Evolutionary conservation across 2,888 invertebrate genomes (phyloP).

Genomic region (Caenorhabditis auriculariae): DNA sequence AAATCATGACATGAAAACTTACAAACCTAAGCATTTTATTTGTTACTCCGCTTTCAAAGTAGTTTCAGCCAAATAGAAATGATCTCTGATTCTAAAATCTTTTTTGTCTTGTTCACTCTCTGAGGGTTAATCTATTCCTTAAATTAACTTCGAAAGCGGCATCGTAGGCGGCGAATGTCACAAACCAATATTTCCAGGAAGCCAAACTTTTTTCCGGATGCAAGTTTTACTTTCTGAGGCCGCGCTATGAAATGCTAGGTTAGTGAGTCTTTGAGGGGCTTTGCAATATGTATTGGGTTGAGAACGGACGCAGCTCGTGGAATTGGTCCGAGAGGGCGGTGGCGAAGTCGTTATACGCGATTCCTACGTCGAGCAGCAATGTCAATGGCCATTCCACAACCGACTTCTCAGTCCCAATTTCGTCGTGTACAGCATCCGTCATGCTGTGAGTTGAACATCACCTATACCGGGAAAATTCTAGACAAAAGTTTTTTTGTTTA

Average conservation of each 20-base stretch:
- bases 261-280: not conserved
- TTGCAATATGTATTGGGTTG: not conserved
- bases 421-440: conserved; percentile 17
- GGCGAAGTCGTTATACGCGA: conserved; percentile 11
- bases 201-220: conserved; percentile 34
- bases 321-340: conserved; percentile 16
- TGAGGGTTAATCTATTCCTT: too few species aligned
- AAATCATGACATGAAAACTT: too few species aligned
- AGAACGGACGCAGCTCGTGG: conserved; percentile 13
- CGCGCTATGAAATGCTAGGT: conserved; percentile 23
- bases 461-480: not conserved
- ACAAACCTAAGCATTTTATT: too few species aligned
- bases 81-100: too few species aligned
- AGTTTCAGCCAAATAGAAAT: too few species aligned
- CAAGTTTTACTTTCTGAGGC: conserved; percentile 21
- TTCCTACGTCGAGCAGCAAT: conserved; percentile 2
- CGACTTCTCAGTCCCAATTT: conserved; percentile 7
- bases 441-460: conserved; percentile 10
- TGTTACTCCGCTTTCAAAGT: too few species aligned
- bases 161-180: too few species aligned
- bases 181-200: conserved; percentile 28
- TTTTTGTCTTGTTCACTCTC: too few species aligned
- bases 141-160: too few species aligned
- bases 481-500: not conserved
- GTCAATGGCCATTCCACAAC: conserved; percentile 19